These are phyloP conservation scores for Tenualosa ilisha DNA, from an alignment of 2,797 vertebrate genomes.

Conservation along the genomic window DNA sequence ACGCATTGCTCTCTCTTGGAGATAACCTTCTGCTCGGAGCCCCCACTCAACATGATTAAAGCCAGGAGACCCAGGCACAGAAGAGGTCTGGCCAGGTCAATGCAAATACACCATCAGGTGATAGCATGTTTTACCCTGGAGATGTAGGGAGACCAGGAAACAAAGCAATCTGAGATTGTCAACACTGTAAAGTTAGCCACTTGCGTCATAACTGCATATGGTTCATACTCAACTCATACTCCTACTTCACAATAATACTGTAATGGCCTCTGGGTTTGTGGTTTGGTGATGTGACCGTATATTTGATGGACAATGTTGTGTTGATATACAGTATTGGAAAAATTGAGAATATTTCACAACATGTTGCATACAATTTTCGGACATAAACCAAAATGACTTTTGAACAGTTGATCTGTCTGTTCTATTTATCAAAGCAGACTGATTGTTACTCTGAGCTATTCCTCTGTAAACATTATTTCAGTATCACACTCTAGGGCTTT, in stretches of 20 bases:
- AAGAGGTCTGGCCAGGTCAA: conserved; percentile 39
- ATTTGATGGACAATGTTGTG: background rate
- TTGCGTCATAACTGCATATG: background rate
- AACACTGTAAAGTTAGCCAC: background rate
- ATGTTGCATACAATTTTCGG: background rate
- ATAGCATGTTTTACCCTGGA: background rate
- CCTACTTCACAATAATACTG: no score
- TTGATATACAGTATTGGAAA: background rate
- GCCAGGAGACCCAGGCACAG: conserved; percentile 47
- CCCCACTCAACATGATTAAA: conserved; percentile 55
- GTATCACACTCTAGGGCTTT: background rate
- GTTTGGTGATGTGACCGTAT: background rate
- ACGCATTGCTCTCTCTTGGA: background rate
- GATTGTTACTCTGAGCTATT: background rate
- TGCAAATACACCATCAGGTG: background rate
- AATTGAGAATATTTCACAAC: background rate
- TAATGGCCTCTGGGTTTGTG: no score
- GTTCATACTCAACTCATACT: background rate
- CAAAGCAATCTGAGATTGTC: background rate
- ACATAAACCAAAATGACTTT: background rate
- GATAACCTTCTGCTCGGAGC: conserved; percentile 24
- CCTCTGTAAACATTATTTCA: conserved; percentile 23
- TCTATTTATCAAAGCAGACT: background rate
- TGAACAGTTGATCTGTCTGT: background rate
- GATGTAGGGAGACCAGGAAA: background rate